Percentiles rank a stretch among this genome's conserved stretches.
Conservation (phyloP, 1,140 invertebrate species). For the Atta texana region DNA sequence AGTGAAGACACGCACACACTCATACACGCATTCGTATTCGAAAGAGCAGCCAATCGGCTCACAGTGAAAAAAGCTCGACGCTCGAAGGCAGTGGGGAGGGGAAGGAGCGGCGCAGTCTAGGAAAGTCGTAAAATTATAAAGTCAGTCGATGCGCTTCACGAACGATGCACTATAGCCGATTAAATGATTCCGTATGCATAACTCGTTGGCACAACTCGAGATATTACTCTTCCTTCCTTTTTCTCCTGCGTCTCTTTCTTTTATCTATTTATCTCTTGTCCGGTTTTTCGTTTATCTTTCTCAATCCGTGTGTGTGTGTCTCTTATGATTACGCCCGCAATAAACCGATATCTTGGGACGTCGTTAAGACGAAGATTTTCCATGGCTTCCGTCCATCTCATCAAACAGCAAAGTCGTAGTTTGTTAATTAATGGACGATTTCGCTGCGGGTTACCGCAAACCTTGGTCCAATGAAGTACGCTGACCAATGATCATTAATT, state of each 20-base stretch:
- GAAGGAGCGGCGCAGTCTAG: slow-evolving; percentile 62
- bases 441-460: slow-evolving; percentile 39
- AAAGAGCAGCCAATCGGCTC: neutral
- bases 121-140: slow-evolving; percentile 82
- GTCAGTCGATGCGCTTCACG: slow-evolving; percentile 70
- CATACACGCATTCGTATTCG: neutral
- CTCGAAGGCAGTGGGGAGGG: slow-evolving; percentile 1
- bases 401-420: slow-evolving; percentile 45
- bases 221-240: slow-evolving; percentile 44
- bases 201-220: slow-evolving; percentile 66
- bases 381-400: slow-evolving; percentile 59
- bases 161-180: slow-evolving; percentile 76
- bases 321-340: slow-evolving; percentile 64
- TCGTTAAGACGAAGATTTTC: slow-evolving; percentile 51
- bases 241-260: slow-evolving; percentile 15
- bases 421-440: slow-evolving; percentile 63
- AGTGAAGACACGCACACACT: slow-evolving; percentile 25
- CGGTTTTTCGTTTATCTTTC: neutral
- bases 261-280: neutral
- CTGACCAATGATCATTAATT: slow-evolving; percentile 11
- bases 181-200: slow-evolving; percentile 79
- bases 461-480: neutral
- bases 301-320: slow-evolving; percentile 9
- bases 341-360: slow-evolving; percentile 58
- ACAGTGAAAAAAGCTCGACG: slow-evolving; percentile 8